Evolutionary conservation across 2,888 invertebrate genomes (phyloP).

Genomic region (Eilema caniola): DNA sequence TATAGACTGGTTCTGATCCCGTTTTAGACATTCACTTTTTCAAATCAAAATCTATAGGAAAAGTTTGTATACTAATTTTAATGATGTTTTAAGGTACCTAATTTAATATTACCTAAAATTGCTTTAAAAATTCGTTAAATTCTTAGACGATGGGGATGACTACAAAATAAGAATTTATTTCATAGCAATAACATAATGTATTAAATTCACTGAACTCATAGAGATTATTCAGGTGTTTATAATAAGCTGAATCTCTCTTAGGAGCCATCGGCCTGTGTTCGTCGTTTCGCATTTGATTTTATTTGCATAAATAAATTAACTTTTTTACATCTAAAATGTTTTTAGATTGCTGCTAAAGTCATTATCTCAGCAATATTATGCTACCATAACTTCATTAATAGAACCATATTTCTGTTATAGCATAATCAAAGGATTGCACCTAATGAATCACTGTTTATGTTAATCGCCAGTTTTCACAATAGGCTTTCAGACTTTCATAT

Average conservation of each 20-base stretch:
- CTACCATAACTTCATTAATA: conserved; percentile 32
- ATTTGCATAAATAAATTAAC: conserved; percentile 56
- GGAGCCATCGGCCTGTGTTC: conserved; percentile 47
- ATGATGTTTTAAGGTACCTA: too few species aligned
- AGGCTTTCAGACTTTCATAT: too few species aligned
- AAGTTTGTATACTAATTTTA: too few species aligned
- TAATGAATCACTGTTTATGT: not conserved
- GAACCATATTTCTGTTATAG: conserved; percentile 4
- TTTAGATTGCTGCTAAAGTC: conserved; percentile 41
- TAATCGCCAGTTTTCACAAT: too few species aligned
- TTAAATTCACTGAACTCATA: conserved; percentile 38
- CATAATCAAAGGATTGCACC: not conserved
- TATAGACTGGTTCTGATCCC: too few species aligned
- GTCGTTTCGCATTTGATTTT: conserved; percentile 49
- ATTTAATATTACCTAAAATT: too few species aligned
- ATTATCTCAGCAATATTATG: conserved; percentile 36
- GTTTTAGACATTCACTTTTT: too few species aligned
- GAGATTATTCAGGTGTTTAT: conserved; percentile 41
- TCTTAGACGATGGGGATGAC: not conserved
- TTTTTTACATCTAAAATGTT: conserved; percentile 49
- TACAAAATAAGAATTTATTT: not conserved
- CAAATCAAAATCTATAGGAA: too few species aligned
- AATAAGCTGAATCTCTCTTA: conserved; percentile 47
- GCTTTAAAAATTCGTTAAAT: not conserved
- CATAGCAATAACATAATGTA: not conserved